Evolutionary conservation across 1,140 invertebrate genomes (phyloP), one percentile per base, ranked within the genome.

Genomic region (Ectropis grisescens): DNA sequence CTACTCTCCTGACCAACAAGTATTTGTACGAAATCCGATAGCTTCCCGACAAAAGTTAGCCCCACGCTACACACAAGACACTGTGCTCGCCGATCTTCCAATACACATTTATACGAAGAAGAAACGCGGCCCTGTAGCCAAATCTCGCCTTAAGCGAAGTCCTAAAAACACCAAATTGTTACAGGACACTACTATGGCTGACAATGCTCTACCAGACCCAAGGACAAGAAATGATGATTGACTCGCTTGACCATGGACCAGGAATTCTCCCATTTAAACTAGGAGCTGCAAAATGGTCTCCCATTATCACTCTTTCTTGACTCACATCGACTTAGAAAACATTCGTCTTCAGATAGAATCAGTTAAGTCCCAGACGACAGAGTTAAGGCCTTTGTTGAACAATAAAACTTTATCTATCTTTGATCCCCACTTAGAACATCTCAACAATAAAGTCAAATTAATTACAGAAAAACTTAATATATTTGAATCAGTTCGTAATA

Each of bases 131-230:
- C 47, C 41, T 10, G 31, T 45, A 1, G 40, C 47, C 8, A 51
- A 51, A 28, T 39, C 32, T 1, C 27, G 42, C 8, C 13, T 51
- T 4, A 51, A 51, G 29, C 16, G 42, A 15, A 27, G 26, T 8
- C 41, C 39, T 46, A 51, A 51, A n/a, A 15, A 27, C 2, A 8
- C 8, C 38, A n/a, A 19, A 29, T 50, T 50, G 41, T 38, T 45
- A 23, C 41, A 45, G 41, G 38, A 31, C 29, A 22, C 14, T 37
- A 4, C 25, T 34, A 33, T n/a, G 27, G n/a, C 13, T 45, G 11
- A 19, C 16, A 4, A 16, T 34, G n/a, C 15, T 41, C 9, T 32
- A 25, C 12, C 8, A 6, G 25, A 31, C 23, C 6, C 22, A 8
- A n/a, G 33, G 29, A 8, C 27, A 45, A 19, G 42, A 51, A 2